Evolutionary conservation across 2,113 vertebrate genomes (phyloP), one percentile per base, ranked within the genome.

Genomic region (Misgurnus mizolepis): DNA sequence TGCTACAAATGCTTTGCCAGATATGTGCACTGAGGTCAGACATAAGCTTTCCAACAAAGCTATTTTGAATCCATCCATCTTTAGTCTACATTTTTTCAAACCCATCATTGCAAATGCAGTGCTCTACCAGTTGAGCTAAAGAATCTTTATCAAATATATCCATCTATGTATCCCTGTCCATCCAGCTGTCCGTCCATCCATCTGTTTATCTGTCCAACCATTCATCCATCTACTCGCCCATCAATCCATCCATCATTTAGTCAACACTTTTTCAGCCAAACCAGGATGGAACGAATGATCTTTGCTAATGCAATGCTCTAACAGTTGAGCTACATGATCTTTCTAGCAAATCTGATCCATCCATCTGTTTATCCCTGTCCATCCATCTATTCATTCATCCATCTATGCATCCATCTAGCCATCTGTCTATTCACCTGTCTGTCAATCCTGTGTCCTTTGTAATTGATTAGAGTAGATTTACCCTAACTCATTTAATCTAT

Each of bases 401-500:
- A 47, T 49, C 67, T 0, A 34, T 70, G 18, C 0, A 34, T 70
- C 14, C 11, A 69, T 50, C 66, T 22, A 14, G 41, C 18, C 43
- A 72, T 41, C 7, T 4, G 18, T 58, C 14, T 4, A 56, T 15
- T 56, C 7, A 71, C 40, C 67, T 34, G 5, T 27, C 34, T 17
- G 49, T 18, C 7, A 4, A 6, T 41, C 1, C 56, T 34, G 34
- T 40, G 40, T 64, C 69, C 45, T 62, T 53, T 17, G 27, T 53
- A 45, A 61, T 15, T 74, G 0, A 62, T 50, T 45, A 40, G 55
- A 62, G 47, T 18, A 49, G 9, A 34, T 60, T 67, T 22, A 73
- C 22, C 47, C 53, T 50, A 68, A 7, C 56, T 60, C 17, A 55
- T 64, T 79, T 40, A 18, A 15, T 68, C 68, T 11, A 18, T 75